Percentiles rank a stretch among this genome's conserved stretches.
Conservation (phyloP, 2,888 invertebrate species). For the Trissonchulus latispiculum region DNA sequence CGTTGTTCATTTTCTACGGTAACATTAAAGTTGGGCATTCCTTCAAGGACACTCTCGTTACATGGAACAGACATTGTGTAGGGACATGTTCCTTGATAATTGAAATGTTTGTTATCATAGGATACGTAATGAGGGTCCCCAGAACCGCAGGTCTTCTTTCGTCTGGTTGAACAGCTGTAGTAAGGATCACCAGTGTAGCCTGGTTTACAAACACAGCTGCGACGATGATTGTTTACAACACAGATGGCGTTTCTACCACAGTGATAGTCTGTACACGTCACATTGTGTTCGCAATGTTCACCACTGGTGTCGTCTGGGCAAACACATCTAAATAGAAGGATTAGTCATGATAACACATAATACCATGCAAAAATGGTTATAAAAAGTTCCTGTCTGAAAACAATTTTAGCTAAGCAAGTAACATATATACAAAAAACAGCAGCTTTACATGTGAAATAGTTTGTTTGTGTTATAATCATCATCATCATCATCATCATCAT, state of each 20-base stretch:
- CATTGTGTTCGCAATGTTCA: slow-evolving; percentile 54
- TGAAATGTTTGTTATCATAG: slow-evolving; percentile 38
- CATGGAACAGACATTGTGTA: slow-evolving; percentile 37
- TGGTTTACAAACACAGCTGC: slow-evolving; percentile 33
- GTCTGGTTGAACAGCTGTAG: slow-evolving; percentile 21
- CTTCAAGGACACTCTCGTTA: not conserved
- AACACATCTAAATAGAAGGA: slow-evolving; percentile 36
- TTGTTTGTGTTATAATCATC: too few relatives aligned
- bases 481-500: too few relatives aligned
- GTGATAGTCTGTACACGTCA: slow-evolving; percentile 27
- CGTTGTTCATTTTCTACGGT: not conserved
- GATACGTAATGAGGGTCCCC: slow-evolving; percentile 44
- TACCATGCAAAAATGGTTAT: too few relatives aligned
- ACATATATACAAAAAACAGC: too few relatives aligned
- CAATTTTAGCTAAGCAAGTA: too few relatives aligned
- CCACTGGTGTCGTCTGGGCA: slow-evolving; percentile 59
- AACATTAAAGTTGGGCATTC: slow-evolving; percentile 1
- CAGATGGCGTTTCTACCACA: slow-evolving; percentile 34
- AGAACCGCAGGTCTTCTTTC: slow-evolving; percentile 28
- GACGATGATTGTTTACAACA: slow-evolving; percentile 32
- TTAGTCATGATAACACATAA: too few relatives aligned
- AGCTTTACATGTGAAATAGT: too few relatives aligned
- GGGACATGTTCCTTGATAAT: slow-evolving; percentile 40
- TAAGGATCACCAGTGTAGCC: slow-evolving; percentile 29
- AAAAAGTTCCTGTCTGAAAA: too few relatives aligned